Conservation (phyloP, 2,113 vertebrate genomes). For the Formicarius rufipectus region DNA sequence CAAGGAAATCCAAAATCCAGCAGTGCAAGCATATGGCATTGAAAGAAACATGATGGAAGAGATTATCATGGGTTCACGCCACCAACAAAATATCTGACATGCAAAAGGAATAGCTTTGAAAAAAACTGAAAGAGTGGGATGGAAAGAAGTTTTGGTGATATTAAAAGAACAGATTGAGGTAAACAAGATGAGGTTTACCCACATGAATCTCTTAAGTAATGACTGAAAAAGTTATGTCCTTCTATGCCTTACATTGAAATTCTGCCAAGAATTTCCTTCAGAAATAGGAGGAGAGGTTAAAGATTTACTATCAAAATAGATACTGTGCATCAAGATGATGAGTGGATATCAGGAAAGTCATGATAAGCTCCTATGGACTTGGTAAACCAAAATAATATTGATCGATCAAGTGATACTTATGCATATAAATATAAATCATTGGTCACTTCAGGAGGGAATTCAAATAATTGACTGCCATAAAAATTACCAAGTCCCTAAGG, state of each 20-base stretch:
- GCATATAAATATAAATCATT: not conserved
- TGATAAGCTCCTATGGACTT: not conserved
- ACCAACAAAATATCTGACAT: not conserved
- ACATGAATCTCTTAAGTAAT: not conserved
- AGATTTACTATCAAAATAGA: not conserved
- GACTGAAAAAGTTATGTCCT: not conserved
- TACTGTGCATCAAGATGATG: not conserved
- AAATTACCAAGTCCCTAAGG: not conserved
- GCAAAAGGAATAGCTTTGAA: not conserved
- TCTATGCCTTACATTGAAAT: not conserved
- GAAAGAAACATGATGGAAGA: slow-evolving; percentile 29
- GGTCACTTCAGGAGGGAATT: not conserved
- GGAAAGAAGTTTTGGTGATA: not conserved
- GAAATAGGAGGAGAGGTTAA: not conserved
- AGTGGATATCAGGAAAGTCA: not conserved
- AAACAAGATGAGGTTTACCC: not conserved
- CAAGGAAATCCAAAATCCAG: slow-evolving; percentile 40
- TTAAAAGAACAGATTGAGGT: not conserved
- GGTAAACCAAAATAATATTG: not conserved
- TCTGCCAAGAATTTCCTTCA: not conserved
- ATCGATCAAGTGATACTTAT: not conserved
- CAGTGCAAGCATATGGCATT: slow-evolving; percentile 5
- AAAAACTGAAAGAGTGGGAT: not conserved
- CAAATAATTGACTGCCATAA: not conserved
- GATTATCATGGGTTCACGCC: not conserved